These are phyloP conservation scores for Hystrix cristata DNA, from an alignment of 2,113 vertebrate genomes.

Conservation along the genomic window DNA sequence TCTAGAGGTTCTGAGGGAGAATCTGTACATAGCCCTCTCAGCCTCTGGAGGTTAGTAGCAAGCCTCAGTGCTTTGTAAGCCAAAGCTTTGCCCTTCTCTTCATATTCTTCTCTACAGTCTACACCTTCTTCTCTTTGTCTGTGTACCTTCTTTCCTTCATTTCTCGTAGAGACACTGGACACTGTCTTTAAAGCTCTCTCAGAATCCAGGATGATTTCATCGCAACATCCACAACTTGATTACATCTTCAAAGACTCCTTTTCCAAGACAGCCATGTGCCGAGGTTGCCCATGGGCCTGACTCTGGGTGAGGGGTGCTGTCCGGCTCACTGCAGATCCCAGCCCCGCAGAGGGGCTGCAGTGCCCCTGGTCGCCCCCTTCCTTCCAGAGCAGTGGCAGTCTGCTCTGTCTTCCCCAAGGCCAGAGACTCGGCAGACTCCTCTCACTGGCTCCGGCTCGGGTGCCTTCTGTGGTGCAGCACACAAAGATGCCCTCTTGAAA, in stretches of 20 bases:
- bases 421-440: neutral
- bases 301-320: too few species aligned
- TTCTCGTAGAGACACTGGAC: neutral
- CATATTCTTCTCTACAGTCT: neutral
- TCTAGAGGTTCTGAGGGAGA: neutral
- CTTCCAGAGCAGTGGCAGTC: fast-evolving
- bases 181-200: neutral
- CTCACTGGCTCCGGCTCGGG: neutral
- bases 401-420: neutral
- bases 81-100: fast-evolving
- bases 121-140: neutral
- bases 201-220: neutral
- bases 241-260: neutral
- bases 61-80: neutral
- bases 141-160: neutral
- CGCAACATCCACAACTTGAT: neutral
- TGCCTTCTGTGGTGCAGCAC: neutral
- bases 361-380: fast-evolving
- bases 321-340: fast-evolving
- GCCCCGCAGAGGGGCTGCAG: fast-evolving
- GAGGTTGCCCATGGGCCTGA: neutral
- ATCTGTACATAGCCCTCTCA: neutral
- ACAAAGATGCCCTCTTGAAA: neutral
- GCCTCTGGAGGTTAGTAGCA: neutral
- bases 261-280: neutral